Conservation (phyloP, 2,888 invertebrate species). For the Andrena flavipes region DNA sequence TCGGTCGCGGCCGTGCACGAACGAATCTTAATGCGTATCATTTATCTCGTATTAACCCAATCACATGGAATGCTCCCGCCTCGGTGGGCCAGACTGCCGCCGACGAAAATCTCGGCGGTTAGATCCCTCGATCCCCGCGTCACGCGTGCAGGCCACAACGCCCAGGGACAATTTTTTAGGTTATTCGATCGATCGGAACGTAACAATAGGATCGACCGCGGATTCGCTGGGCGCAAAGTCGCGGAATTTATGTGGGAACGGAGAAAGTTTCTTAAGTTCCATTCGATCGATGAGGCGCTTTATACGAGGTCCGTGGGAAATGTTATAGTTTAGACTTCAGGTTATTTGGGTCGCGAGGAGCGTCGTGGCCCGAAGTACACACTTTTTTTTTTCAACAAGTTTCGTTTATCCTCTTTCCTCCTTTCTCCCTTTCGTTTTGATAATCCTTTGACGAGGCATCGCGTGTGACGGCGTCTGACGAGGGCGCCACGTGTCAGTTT, state of each 20-base stretch:
- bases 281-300: constrained; percentile 14
- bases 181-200: not conserved
- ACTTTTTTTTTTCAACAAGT: constrained; percentile 15
- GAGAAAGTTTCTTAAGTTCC: not conserved
- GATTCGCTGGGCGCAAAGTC: not conserved
- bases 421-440: not conserved
- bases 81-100: constrained; percentile 7
- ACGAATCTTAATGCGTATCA: constrained; percentile 53
- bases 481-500: constrained; percentile 81
- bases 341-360: not conserved
- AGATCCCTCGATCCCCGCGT: constrained; percentile 4
- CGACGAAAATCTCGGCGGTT: constrained; percentile 34
- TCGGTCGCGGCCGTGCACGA: constrained; percentile 13
- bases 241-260: not conserved
- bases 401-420: constrained; percentile 42
- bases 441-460: constrained; percentile 46
- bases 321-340: not conserved
- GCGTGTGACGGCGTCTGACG: constrained; percentile 66
- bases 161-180: not conserved
- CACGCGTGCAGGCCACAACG: not conserved
- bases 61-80: constrained; percentile 42
- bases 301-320: not conserved
- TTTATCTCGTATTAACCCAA: constrained; percentile 50
- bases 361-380: not conserved
- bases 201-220: no score